Evolutionary conservation across 2,888 invertebrate species (phyloP).

Genomic region (Phlogophora meticulosa): DNA sequence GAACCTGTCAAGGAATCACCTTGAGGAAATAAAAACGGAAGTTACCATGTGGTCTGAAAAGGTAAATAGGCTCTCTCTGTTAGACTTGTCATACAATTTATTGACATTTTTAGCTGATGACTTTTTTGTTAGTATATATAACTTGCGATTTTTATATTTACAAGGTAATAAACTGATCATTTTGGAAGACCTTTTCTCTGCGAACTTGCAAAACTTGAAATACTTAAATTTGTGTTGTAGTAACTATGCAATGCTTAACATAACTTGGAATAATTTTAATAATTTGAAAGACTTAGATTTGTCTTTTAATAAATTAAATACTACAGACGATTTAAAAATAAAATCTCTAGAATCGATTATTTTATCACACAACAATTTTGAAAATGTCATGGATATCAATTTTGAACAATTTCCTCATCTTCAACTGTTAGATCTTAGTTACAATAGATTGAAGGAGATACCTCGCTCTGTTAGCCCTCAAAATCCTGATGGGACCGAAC

Average conservation of each 20-base stretch:
- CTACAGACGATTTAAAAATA: constrained; percentile 9
- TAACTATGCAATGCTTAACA: constrained; percentile 29
- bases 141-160: constrained; percentile 51
- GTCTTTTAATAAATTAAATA: background rate
- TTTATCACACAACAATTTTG: constrained; percentile 51
- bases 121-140: constrained; percentile 35
- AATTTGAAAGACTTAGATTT: constrained; percentile 7
- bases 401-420: constrained; percentile 15
- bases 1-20: constrained; percentile 56
- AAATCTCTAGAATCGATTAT: constrained; percentile 27
- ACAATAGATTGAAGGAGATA: constrained; percentile 41
- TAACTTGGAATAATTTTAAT: constrained; percentile 38
- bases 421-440: constrained; percentile 33
- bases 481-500: background rate
- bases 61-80: constrained; percentile 39
- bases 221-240: constrained; percentile 54
- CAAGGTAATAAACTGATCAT: constrained; percentile 53
- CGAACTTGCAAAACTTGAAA: constrained; percentile 38
- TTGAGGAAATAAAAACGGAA: constrained; percentile 38
- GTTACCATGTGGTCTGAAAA: constrained; percentile 43
- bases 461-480: background rate
- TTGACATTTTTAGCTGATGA: constrained; percentile 42
- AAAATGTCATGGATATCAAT: constrained; percentile 11
- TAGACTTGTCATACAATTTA: constrained; percentile 59
- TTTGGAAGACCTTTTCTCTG: constrained; percentile 4